A percentile compares a stretch with the other conserved stretches of the same genome.
Conservation (phyloP, 2,113 vertebrate genomes). For the Hippocampus zosterae region DNA sequence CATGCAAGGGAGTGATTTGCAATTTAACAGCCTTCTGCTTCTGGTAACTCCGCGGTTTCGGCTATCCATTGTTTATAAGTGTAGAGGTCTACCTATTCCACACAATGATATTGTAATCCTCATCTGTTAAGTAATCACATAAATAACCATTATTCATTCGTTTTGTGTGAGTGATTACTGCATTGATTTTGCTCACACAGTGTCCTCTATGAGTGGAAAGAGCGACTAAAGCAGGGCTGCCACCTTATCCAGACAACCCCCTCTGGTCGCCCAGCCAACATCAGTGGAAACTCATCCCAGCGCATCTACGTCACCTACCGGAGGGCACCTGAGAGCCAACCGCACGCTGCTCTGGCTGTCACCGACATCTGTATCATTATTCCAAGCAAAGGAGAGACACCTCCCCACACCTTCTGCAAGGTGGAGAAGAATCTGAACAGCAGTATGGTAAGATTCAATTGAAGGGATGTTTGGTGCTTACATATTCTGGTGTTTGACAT, state of each 20-base stretch:
- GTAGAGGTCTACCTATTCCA: not conserved
- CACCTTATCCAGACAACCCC: constrained; percentile 91
- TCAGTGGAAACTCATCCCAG: constrained; percentile 90
- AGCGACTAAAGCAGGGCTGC: constrained; percentile 91
- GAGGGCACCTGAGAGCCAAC: constrained; percentile 83
- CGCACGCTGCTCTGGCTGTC: constrained; percentile 86
- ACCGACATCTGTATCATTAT: constrained; percentile 96
- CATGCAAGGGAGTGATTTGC: not conserved
- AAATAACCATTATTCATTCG: no score
- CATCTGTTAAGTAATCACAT: not conserved
- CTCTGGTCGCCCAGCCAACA: constrained; percentile 84
- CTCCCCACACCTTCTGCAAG: constrained; percentile 95
- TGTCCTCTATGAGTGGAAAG: constrained; percentile 95
- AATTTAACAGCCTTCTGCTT: no score
- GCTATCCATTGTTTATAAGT: not conserved
- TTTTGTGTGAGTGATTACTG: constrained; percentile 7
- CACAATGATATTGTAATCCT: not conserved
- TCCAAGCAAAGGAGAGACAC: constrained; percentile 90
- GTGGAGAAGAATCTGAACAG: constrained; percentile 97
- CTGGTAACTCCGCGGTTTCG: no score
- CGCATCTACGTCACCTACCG: constrained; percentile 90
- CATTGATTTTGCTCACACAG: constrained; percentile 51
- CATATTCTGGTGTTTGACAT: not conserved
- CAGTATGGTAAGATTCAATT: constrained; percentile 83
- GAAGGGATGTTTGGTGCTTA: not conserved